Evolutionary conservation across 1,140 invertebrate species (phyloP), one percentile per base, ranked within the genome.

Genomic region (Littorina saxatilis): DNA sequence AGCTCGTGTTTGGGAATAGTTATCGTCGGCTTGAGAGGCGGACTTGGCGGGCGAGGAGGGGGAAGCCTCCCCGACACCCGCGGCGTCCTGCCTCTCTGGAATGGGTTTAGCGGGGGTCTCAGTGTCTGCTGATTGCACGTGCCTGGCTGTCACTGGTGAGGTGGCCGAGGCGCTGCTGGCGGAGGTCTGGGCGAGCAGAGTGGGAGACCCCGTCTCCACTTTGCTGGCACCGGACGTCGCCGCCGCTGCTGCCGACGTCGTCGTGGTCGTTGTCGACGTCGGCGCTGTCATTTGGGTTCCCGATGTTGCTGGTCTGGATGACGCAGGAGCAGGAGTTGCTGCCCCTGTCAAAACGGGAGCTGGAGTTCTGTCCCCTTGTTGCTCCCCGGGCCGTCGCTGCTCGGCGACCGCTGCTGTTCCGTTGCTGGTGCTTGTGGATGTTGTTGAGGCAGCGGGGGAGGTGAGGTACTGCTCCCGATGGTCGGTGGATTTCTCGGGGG

Each of bases 181-280:
- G n/a, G 70, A 3, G n/a, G 52, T 78, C 76, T 43, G 76, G 39
- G 32, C 66, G 32, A 61, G 74, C 81, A 84, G 79, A 84, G 81
- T 80, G 81, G 81, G 81, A 79, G 81, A 79, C 83, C 83, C 83
- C 83, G 61, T 81, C 70, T 83, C 81, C 86, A 86, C 82, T 85
- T 80, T 82, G 83, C 79, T 58, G 68, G 40, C 32, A 1, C 20
- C 50, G 50, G 78, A 50, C 63, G 40, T 50, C 7, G 35, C 11
- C 5, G 55, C 13, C 3, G 76, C 63, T 17, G 37, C 29, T 17
- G 37, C n/a, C 23, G 61, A 32, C 66, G 66, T 39, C 66, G 15
- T 68, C 66, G 35, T 39, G 32, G 66, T 39, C 66, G 9, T 35
- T 39, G 32, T 68, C 27, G 15, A 20, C 39, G 23, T 74, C 23